Conservation (phyloP, 2,113 vertebrate genomes). For the Scytalopus superciliaris region DNA sequence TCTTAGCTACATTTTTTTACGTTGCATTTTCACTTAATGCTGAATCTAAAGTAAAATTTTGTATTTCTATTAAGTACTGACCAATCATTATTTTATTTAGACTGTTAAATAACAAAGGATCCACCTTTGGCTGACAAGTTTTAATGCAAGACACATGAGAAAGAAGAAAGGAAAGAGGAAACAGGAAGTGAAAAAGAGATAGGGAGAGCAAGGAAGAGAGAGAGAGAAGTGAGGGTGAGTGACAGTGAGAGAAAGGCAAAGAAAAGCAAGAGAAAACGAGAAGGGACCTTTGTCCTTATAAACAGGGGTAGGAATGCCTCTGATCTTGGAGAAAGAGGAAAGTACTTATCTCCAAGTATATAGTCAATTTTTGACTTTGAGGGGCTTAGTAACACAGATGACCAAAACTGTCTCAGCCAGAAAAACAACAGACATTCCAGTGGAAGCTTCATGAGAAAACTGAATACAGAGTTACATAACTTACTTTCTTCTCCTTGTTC, state of each 20-base stretch:
- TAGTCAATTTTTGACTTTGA: neutral
- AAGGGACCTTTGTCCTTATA: neutral
- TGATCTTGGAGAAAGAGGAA: neutral
- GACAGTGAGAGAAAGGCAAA: neutral
- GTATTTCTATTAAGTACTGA: neutral
- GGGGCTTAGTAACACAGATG: neutral
- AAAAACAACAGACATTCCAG: neutral
- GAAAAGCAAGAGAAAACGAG: neutral
- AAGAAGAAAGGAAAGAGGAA: too few species aligned
- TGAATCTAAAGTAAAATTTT: neutral
- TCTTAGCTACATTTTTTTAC: neutral
- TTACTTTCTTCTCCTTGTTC: neutral
- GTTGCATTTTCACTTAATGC: neutral
- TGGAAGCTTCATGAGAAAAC: neutral
- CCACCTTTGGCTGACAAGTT: neutral
- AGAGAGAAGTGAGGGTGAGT: fast-evolving
- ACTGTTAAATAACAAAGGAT: neutral
- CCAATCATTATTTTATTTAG: neutral
- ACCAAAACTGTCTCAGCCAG: neutral
- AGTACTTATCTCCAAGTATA: neutral
- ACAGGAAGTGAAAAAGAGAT: neutral
- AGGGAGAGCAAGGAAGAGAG: neutral
- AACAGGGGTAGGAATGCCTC: neutral
- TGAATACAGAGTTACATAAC: neutral
- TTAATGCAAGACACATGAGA: neutral